Conservation (phyloP, 2,113 vertebrate genomes). For the Cyrtonyx montezumae region DNA sequence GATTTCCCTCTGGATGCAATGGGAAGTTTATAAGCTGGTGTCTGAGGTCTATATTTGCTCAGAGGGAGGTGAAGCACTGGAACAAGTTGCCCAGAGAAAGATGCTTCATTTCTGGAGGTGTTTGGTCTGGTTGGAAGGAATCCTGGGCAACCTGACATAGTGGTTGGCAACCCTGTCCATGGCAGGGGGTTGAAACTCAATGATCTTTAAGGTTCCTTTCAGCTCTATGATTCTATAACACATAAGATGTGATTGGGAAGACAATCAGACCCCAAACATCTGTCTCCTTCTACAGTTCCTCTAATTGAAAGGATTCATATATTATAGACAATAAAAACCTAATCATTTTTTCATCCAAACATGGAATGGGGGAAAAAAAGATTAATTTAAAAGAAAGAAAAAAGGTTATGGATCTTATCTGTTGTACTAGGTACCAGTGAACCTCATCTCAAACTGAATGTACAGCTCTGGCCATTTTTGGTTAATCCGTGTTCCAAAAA, state of each 20-base stretch:
- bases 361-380: not conserved
- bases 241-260: rapidly evolving
- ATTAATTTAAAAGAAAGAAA: not conserved
- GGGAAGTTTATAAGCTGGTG: not conserved
- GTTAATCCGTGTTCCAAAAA: not conserved
- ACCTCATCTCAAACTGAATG: not conserved
- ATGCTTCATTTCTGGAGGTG: too few species aligned
- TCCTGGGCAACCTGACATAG: too few species aligned
- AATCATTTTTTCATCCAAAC: not conserved
- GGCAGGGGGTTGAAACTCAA: too few species aligned
- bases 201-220: too few species aligned
- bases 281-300: not conserved
- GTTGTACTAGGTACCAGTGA: not conserved
- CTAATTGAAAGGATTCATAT: not conserved
- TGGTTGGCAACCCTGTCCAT: too few species aligned
- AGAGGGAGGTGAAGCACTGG: too few species aligned
- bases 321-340: not conserved
- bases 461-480: not conserved
- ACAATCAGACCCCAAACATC: not conserved
- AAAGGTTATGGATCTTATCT: not conserved
- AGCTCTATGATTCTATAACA: too few species aligned
- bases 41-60: not conserved
- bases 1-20: not conserved
- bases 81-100: too few species aligned
- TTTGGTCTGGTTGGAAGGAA: too few species aligned